Conservation (phyloP, 2,113 vertebrate genomes). For the Calypte anna region DNA sequence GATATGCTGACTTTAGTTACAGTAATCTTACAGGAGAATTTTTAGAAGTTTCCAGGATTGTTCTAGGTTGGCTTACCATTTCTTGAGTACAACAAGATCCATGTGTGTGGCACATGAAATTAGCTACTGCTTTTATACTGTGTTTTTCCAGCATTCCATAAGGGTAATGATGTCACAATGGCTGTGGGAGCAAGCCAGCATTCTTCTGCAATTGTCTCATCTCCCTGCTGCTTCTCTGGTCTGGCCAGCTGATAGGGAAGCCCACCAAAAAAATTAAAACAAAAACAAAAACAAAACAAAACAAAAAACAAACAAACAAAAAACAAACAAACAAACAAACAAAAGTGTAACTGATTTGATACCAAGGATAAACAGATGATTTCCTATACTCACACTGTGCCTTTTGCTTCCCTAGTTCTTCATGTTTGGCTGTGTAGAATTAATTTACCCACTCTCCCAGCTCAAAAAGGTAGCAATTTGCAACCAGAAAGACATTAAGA, state of each 20-base stretch:
- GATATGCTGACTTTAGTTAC: neutral
- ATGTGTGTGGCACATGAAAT: neutral
- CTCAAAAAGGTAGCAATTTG: neutral
- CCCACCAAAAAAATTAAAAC: neutral
- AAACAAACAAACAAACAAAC: neutral
- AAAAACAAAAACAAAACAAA: neutral
- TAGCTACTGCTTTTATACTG: neutral
- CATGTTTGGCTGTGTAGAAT: neutral
- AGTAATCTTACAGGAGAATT: neutral
- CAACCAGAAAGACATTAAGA: neutral
- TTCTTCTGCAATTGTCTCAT: slow-evolving; percentile 31
- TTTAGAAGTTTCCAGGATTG: neutral
- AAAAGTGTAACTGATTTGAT: neutral
- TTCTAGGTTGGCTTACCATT: neutral
- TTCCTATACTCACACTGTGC: rapidly evolving
- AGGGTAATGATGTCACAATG: too few species aligned
- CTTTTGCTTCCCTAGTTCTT: neutral
- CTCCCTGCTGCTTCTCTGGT: neutral
- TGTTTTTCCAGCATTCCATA: neutral
- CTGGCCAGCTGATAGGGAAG: neutral
- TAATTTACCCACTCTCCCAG: neutral
- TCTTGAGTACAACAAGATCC: neutral
- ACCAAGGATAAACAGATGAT: neutral
- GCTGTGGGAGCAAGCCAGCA: neutral
- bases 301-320: too few species aligned